A percentile compares a stretch with the other conserved stretches of the same genome.
Evolutionary conservation across 2,797 vertebrate species (phyloP).

Genomic region (Triplophysa bombifrons): DNA sequence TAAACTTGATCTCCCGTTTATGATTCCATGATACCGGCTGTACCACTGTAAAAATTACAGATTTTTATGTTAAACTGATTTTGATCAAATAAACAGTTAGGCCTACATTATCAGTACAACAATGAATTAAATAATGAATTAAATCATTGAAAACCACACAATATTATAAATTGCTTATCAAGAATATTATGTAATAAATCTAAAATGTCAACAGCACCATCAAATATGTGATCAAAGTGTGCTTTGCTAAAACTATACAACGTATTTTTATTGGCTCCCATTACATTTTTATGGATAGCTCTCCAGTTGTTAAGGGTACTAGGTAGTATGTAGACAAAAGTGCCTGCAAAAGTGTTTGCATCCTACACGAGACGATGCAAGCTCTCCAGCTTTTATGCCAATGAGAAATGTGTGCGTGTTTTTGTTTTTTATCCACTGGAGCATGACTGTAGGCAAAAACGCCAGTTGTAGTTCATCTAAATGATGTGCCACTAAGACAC

Average conservation of each 20-base stretch:
- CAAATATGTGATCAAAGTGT: not conserved
- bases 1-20: slow-evolving; percentile 62
- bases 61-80: too few species aligned
- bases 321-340: too few species aligned
- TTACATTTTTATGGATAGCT: not conserved
- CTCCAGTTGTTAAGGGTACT: not conserved
- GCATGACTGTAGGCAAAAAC: slow-evolving; percentile 63
- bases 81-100: too few species aligned
- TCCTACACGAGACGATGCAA: slow-evolving; percentile 56
- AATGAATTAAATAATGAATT: too few species aligned
- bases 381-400: not conserved
- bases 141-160: not conserved
- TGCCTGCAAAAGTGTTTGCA: not conserved
- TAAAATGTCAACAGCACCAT: not conserved
- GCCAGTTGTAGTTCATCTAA: slow-evolving; percentile 78
- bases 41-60: too few species aligned
- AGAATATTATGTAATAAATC: not conserved
- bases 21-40: slow-evolving; percentile 36
- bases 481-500: slow-evolving; percentile 75
- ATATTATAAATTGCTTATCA: not conserved
- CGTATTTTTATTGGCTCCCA: not conserved
- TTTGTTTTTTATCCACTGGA: not conserved
- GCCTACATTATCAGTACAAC: too few species aligned
- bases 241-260: not conserved
- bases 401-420: too few species aligned